Conservation (phyloP, 2,113 vertebrate genomes). For the Mastomys coucha region DNA sequence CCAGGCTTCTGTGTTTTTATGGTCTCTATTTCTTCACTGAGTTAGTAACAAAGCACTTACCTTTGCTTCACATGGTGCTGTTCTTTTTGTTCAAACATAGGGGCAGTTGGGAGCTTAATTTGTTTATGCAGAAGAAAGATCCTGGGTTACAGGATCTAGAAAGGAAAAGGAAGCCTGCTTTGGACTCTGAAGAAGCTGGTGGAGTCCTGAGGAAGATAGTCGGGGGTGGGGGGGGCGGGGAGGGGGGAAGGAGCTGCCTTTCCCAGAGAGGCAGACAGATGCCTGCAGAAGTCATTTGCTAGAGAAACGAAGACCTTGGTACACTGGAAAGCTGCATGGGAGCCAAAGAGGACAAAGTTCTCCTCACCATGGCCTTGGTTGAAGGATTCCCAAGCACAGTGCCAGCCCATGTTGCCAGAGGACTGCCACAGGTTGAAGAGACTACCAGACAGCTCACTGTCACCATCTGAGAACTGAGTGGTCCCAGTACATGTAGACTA, state of each 20-base stretch:
- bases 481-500: neutral
- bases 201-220: neutral
- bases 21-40: slow-evolving; percentile 10
- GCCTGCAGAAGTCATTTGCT: neutral
- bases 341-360: neutral
- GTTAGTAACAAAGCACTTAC: slow-evolving; percentile 39
- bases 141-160: neutral
- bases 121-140: neutral
- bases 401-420: too few relatives aligned
- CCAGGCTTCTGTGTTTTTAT: slow-evolving; percentile 30
- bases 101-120: neutral
- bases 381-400: neutral
- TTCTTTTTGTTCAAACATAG: slow-evolving; percentile 48
- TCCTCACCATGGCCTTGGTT: neutral
- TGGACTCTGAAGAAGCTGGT: neutral
- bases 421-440: neutral
- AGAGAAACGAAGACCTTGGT: neutral
- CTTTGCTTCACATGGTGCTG: slow-evolving; percentile 39
- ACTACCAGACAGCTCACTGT: neutral
- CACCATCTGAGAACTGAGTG: neutral
- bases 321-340: neutral
- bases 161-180: neutral
- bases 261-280: neutral
- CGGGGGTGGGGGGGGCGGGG: too few relatives aligned
- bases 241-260: neutral